A percentile compares a stretch with the other conserved stretches of the same genome.
phyloP scores from a whole-genome alignment of 2,113 vertebrate genomes.

The Tringa solitaria region DNA sequence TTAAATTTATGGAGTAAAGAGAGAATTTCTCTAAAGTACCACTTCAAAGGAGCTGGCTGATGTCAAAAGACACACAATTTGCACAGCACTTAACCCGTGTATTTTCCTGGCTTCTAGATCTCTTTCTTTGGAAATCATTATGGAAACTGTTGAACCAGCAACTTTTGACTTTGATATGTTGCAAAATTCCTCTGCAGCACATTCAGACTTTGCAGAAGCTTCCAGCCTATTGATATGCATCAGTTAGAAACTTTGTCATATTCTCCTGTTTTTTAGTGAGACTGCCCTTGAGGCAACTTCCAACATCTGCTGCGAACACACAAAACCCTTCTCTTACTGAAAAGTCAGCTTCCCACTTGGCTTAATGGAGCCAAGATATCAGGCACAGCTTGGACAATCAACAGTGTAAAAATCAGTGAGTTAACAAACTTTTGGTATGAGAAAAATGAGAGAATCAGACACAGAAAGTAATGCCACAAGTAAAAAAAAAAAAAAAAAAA shows the following conservation, averaged over 20 bases:
- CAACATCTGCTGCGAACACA: not conserved
- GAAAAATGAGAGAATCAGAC: not conserved
- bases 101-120: not conserved
- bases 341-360: not conserved
- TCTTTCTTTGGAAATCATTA: not conserved
- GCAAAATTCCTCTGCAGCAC: not conserved
- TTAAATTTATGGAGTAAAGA: not conserved
- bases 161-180: not conserved
- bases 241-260: not conserved
- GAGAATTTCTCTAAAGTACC: not conserved
- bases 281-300: not conserved
- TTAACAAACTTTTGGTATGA: not conserved
- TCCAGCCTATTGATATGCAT: not conserved
- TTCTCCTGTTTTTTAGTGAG: not conserved
- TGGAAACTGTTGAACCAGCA: not conserved
- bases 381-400: not conserved
- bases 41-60: not conserved
- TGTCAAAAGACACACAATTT: not conserved
- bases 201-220: not conserved
- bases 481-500: not conserved
- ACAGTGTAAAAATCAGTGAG: not conserved
- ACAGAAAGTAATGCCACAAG: not conserved
- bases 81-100: not conserved
- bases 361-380: not conserved
- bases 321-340: not conserved